Evolutionary conservation across 2,888 invertebrate species (phyloP).

Genomic region (Polydesmus complanatus): DNA sequence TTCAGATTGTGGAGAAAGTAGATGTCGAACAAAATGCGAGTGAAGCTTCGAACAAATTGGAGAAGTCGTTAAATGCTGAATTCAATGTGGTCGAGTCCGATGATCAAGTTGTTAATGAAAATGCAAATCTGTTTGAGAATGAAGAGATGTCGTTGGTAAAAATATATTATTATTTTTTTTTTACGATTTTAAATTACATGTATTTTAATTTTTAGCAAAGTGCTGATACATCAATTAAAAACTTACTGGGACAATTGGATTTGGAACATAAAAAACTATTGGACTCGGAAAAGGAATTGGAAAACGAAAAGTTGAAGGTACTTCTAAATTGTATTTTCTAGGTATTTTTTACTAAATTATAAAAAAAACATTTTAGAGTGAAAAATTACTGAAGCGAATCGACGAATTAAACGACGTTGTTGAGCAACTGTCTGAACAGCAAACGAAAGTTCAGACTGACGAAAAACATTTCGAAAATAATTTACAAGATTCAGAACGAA

Average conservation of each 20-base stretch:
- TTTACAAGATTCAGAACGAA: not conserved
- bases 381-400: not conserved
- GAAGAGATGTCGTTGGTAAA: not conserved
- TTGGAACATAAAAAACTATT: not conserved
- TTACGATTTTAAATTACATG: no score
- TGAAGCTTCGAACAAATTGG: no score
- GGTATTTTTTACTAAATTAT: not conserved
- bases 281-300: not conserved
- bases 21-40: not conserved
- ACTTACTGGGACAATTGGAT: not conserved
- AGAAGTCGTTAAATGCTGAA: no score
- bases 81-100: no score
- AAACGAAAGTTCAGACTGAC: no score
- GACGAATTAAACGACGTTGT: not conserved
- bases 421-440: not conserved
- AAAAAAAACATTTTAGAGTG: no score
- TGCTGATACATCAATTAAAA: not conserved
- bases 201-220: not conserved
- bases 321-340: not conserved
- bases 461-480: no score
- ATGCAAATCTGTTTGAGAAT: not conserved
- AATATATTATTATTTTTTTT: not conserved
- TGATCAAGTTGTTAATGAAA: not conserved
- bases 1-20: not conserved
- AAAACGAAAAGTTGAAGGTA: not conserved